Percentiles rank a stretch among this genome's conserved stretches.
phyloP scores from a whole-genome alignment of 2,113 vertebrate species.

The Rhipidura dahli region DNA sequence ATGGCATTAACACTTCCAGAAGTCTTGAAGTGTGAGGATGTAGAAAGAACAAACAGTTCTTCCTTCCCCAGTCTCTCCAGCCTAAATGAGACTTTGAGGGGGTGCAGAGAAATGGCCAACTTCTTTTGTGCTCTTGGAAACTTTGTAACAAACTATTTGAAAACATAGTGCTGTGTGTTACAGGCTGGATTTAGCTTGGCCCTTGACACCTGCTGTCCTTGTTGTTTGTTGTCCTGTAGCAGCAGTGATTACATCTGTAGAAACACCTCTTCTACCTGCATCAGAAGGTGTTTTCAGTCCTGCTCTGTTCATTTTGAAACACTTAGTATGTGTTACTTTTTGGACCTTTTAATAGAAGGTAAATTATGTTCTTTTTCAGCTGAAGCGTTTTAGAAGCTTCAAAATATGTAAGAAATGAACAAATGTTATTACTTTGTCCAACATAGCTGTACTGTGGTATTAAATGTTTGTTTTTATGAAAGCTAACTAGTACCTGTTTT shows the following conservation, averaged over 20 bases:
- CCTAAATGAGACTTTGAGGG: neutral
- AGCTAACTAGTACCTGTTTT: neutral
- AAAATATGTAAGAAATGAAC: neutral
- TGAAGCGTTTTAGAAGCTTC: neutral
- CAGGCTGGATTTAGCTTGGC: neutral
- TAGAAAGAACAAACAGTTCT: neutral
- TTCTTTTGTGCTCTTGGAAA: neutral
- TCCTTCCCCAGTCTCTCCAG: neutral
- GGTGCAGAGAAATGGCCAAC: neutral
- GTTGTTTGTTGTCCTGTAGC: neutral
- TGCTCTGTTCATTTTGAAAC: neutral
- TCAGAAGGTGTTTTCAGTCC: neutral
- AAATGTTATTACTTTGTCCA: neutral
- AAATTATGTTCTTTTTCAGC: neutral
- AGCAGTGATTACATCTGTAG: neutral
- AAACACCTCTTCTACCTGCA: neutral
- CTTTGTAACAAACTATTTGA: neutral
- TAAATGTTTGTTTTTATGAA: neutral
- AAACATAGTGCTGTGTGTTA: neutral
- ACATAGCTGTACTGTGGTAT: neutral
- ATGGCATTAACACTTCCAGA: neutral
- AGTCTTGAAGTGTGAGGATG: neutral
- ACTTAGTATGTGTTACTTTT: neutral
- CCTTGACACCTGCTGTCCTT: fast-evolving
- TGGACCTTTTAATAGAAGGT: neutral